phyloP scores from a whole-genome alignment of 2,113 vertebrate genomes.

The Gopherus evgoodei region DNA sequence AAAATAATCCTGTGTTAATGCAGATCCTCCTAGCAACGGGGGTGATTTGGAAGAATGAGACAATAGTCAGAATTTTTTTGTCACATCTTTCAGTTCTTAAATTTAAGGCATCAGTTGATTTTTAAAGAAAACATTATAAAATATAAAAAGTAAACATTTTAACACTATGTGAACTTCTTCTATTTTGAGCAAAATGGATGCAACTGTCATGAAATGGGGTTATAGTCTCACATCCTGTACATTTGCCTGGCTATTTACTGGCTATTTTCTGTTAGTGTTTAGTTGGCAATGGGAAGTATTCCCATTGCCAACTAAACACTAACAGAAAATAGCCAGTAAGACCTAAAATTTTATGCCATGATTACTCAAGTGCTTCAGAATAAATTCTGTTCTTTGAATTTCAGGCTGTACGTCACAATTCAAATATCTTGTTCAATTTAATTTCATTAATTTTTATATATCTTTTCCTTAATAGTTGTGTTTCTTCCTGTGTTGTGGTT shows the following conservation, averaged over 20 bases:
- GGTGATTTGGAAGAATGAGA: background rate
- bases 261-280: too few relatives aligned
- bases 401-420: background rate
- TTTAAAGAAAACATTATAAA: background rate
- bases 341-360: background rate
- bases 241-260: fast-evolving
- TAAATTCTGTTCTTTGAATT: background rate
- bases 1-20: background rate
- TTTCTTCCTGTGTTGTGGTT: background rate
- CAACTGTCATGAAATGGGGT: background rate
- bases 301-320: fast-evolving
- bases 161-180: background rate
- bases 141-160: background rate
- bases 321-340: background rate
- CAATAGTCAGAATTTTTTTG: background rate
- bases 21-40: background rate
- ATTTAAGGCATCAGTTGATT: background rate
- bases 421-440: background rate
- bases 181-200: background rate
- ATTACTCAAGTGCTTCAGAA: background rate
- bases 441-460: background rate
- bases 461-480: fast-evolving
- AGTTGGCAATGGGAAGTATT: too few relatives aligned
- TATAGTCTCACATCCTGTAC: fast-evolving
- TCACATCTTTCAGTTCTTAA: fast-evolving